Evolutionary conservation across 1,140 invertebrate genomes (phyloP).

Genomic region (Melitaea cinxia): DNA sequence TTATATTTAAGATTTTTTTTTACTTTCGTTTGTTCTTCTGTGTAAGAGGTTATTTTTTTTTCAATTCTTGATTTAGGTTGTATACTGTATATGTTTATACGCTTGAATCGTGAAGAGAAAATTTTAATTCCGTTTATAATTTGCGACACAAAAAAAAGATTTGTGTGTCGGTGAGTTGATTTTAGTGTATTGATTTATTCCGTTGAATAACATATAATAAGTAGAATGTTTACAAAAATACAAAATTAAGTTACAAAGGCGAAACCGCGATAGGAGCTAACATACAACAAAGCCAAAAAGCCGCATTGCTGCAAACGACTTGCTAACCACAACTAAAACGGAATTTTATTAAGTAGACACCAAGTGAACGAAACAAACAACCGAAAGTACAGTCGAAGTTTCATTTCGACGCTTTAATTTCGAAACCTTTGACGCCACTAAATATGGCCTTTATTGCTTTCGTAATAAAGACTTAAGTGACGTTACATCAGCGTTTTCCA

Average conservation of each 20-base stretch:
- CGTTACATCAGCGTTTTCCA: slow-evolving; percentile 49
- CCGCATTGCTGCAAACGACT: slow-evolving; percentile 35
- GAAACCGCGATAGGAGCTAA: slow-evolving; percentile 5
- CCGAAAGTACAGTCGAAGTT: slow-evolving; percentile 56
- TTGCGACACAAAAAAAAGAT: no score
- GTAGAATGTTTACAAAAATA: background rate
- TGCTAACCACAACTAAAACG: slow-evolving; percentile 31
- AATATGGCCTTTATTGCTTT: slow-evolving; percentile 73
- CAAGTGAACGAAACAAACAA: slow-evolving; percentile 56
- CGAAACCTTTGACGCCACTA: slow-evolving; percentile 60
- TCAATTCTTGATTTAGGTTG: no score
- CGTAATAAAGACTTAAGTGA: slow-evolving; percentile 67
- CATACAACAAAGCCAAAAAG: slow-evolving; percentile 24
- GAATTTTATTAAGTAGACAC: slow-evolving; percentile 57
- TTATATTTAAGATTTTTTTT: no score
- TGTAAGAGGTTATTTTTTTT: no score
- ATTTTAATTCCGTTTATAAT: no score
- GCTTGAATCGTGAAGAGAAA: no score
- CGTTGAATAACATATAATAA: background rate
- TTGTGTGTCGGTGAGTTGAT: background rate
- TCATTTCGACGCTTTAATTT: slow-evolving; percentile 72
- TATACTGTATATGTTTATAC: no score
- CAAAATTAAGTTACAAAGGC: background rate
- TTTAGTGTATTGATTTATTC: background rate
- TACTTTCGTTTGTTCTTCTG: no score